Base-by-base conservation (phyloP, 2,888 invertebrate genomes). In the Tridacna crocea region DNA sequence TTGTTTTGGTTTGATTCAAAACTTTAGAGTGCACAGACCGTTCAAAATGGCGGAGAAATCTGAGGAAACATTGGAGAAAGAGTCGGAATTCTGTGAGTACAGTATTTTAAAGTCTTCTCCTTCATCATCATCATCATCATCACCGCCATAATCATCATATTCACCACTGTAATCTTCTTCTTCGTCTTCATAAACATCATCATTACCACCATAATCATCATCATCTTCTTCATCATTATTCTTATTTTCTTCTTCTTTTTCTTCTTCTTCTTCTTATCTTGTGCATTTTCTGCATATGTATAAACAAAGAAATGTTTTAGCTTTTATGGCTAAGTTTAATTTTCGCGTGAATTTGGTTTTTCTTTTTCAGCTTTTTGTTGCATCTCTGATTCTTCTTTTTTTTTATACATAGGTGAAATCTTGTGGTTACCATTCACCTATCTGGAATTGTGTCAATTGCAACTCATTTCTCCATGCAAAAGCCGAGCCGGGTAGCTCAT, bases 71-170 rank as follows among this genome's bases (percentile, higher is more conserved):
- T 27, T 79, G 10, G 77, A 77, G 58, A 85, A 78, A 66, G 85
- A 82, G 66, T 82, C 75, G 0, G 75, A 75, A 63, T 82, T 82
- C 60, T 85, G 85, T 85, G 76, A 85, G 85, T 85, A 78, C 61
- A 26, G 36, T 75, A 13, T 15, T 72, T 47, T 19, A 17, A 26
- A 15, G 19, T 46, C 1, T 24, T 24, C 13, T 61, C 12, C n/a
- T 12, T 24, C 22, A 8, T 61, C 13, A 2, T 61, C n/a, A 8
- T 63, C n/a, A 10, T 63, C 19, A 10, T 61, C 13, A 15, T 61
- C 13, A 15, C 12, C 13, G 11, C n/a, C 13, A 15, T 61, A n/a
- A 15, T 22, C 13, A 15, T 61, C 13, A 15, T 61, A n/a, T 61
- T 22, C 13, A 15, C n/a, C 13, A 15, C n/a, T 11, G 11, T 61